phyloP scores from a whole-genome alignment of 2,113 vertebrate species.

The Pan troglodytes region NHGRI_mPanTro3-v2.1_pri NC_072398.2:189179501-189180000 shows the following conservation, averaged over 20 bases:
- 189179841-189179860: neutral
- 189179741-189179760: neutral
- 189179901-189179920: neutral
- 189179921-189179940: neutral
- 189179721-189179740: no score
- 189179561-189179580: neutral
- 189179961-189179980: neutral
- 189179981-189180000: neutral
- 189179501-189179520: neutral
- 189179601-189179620: neutral
- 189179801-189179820: neutral
- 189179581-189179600: neutral
- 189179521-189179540: rapidly evolving
- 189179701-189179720: neutral
- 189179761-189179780: neutral
- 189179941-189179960: neutral
- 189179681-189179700: neutral
- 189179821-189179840: neutral
- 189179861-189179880: neutral
- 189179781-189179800: neutral
- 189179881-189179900: neutral
- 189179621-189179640: neutral
- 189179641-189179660: neutral
- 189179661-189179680: neutral
- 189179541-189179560: rapidly evolving